Percentiles rank a stretch among this genome's conserved stretches.
phyloP scores from a whole-genome alignment of 2,797 vertebrate species.

The Tenualosa ilisha region DNA sequence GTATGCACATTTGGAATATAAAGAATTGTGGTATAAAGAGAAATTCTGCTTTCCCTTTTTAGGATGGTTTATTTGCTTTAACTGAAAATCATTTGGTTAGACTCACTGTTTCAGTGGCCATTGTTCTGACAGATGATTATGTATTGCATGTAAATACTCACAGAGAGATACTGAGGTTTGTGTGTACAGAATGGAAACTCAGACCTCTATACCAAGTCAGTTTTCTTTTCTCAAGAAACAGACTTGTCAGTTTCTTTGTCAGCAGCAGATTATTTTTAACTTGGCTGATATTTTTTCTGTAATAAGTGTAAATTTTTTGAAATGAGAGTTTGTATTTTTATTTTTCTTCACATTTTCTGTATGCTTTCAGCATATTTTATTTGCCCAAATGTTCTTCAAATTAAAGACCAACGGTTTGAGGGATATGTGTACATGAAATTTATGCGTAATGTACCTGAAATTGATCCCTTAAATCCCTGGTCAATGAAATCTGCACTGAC shows the following conservation, averaged over 20 bases:
- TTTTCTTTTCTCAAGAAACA: neutral
- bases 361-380: constrained; percentile 26
- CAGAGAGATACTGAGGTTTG: neutral
- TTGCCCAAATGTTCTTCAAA: neutral
- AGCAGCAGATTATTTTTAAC: constrained; percentile 3
- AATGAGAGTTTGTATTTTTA: constrained; percentile 23
- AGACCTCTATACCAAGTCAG: neutral
- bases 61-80: neutral
- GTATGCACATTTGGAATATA: neutral
- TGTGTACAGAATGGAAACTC: neutral
- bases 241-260: neutral
- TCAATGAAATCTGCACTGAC: constrained; percentile 15
- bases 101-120: neutral
- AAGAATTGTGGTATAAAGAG: neutral
- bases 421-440: neutral
- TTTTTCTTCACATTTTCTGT: constrained; percentile 1
- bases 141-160: neutral
- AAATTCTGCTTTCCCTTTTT: constrained; percentile 16
- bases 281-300: neutral
- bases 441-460: neutral
- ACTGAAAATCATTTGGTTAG: neutral
- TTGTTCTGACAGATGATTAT: neutral
- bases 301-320: constrained; percentile 16
- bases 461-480: neutral
- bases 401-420: neutral